These are phyloP conservation scores for Chaenocephalus aceratus DNA, from an alignment of 2,113 vertebrate species.

Conservation along the genomic window DNA sequence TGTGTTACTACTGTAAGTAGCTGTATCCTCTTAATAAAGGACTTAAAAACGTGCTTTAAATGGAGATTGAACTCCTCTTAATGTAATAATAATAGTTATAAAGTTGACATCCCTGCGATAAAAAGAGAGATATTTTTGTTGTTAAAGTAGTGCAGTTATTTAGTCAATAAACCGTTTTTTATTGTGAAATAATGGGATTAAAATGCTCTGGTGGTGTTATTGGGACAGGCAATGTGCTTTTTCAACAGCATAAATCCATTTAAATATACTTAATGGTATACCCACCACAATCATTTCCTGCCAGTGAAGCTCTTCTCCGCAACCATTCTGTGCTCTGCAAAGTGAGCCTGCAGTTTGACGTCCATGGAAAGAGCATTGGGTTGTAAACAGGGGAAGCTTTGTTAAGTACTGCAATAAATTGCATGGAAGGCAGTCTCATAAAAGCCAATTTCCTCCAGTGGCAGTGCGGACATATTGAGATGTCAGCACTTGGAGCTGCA, in stretches of 20 bases:
- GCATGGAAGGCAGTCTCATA: slow-evolving; percentile 74
- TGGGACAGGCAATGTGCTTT: too few relatives aligned
- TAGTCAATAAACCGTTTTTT: background rate
- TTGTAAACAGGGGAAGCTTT: slow-evolving; percentile 78
- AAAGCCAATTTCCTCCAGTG: slow-evolving; percentile 77
- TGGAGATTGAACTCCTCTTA: background rate
- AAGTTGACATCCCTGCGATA: background rate
- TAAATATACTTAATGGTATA: background rate
- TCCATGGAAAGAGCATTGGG: slow-evolving; percentile 57
- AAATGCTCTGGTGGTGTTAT: background rate
- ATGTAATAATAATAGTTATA: background rate
- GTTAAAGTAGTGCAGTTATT: background rate
- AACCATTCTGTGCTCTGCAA: background rate
- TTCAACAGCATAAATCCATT: background rate
- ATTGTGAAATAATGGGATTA: background rate
- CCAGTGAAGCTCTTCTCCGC: slow-evolving; percentile 21
- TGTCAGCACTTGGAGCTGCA: slow-evolving; percentile 71
- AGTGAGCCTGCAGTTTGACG: slow-evolving; percentile 51
- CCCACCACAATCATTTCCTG: slow-evolving; percentile 1
- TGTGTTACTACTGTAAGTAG: background rate
- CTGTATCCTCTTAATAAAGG: background rate
- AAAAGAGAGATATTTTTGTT: background rate
- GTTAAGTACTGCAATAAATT: slow-evolving; percentile 77
- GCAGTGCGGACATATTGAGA: slow-evolving; percentile 66
- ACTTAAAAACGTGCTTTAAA: background rate